A percentile compares a stretch with the other conserved stretches of the same genome.
Conservation (phyloP, 2,797 vertebrate species). For the Hippopotamyrus pictus region DNA sequence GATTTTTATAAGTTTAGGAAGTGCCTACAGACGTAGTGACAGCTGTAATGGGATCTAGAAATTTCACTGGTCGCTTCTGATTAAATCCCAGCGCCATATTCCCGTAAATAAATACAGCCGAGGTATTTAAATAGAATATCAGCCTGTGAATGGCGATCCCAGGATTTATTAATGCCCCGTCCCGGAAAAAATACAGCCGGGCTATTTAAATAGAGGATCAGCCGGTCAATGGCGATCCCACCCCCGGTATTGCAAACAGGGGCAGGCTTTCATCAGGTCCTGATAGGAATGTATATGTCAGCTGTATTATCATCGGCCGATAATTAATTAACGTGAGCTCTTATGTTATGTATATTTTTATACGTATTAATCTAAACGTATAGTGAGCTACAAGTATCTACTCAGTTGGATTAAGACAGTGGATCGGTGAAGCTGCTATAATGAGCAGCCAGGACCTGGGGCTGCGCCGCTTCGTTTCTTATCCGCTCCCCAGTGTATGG, state of each 20-base stretch:
- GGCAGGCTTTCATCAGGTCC: slow-evolving; percentile 22
- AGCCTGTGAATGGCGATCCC: background rate
- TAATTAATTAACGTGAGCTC: background rate
- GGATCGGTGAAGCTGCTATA: background rate
- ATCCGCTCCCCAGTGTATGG: slow-evolving; percentile 6
- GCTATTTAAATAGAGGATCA: background rate
- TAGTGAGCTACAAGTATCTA: background rate
- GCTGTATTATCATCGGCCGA: background rate
- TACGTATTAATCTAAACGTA: background rate
- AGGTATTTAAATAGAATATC: background rate
- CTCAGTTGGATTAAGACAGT: background rate
- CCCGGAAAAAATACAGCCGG: background rate
- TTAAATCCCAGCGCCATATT: background rate
- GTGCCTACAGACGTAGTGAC: background rate
- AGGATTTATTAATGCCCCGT: background rate
- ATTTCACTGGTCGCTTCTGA: background rate
- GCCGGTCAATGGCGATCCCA: background rate
- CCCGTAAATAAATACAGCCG: background rate
- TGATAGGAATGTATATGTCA: background rate
- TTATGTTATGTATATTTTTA: background rate
- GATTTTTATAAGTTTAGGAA: background rate
- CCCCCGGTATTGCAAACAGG: background rate
- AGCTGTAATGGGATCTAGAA: background rate
- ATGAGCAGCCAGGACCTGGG: slow-evolving; percentile 45
- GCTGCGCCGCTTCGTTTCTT: slow-evolving; percentile 13